phyloP scores from a whole-genome alignment of 2,113 vertebrate genomes.

The Lates calcarifer region DNA sequence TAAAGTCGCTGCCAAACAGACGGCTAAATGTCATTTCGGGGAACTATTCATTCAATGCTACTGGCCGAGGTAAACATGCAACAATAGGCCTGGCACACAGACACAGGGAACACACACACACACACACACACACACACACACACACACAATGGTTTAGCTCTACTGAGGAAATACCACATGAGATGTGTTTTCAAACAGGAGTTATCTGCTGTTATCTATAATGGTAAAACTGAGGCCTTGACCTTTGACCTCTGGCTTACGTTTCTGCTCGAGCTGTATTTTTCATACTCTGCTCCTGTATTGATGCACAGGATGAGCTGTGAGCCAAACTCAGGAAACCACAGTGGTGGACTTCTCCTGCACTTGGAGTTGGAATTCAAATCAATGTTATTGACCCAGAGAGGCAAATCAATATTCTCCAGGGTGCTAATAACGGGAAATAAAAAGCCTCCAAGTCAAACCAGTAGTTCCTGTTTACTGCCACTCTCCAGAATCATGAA shows the following conservation, averaged over 20 bases:
- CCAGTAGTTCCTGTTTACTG: not conserved
- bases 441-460: not conserved
- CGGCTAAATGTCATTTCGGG: slow-evolving; percentile 28
- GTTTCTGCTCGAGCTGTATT: slow-evolving; percentile 19
- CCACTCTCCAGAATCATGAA: not conserved
- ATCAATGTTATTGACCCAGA: slow-evolving; percentile 11
- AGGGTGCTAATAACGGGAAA: not conserved
- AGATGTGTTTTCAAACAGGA: slow-evolving; percentile 4
- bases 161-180: slow-evolving; percentile 15
- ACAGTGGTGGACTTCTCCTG: not conserved
- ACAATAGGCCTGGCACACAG: slow-evolving; percentile 4
- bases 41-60: slow-evolving; percentile 22
- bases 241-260: slow-evolving; percentile 11
- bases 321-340: slow-evolving; percentile 4
- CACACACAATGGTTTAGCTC: not conserved
- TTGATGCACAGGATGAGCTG: not conserved
- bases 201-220: slow-evolving; percentile 15
- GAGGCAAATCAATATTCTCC: slow-evolving; percentile 21
- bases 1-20: slow-evolving; percentile 6
- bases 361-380: slow-evolving; percentile 19
- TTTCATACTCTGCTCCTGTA: not conserved
- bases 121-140: slow-evolving; percentile 20
- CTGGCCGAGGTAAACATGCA: not conserved
- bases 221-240: not conserved
- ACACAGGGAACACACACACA: slow-evolving; percentile 1